Conservation (phyloP, 2,113 vertebrate genomes). For the Lepus timidus region DNA sequence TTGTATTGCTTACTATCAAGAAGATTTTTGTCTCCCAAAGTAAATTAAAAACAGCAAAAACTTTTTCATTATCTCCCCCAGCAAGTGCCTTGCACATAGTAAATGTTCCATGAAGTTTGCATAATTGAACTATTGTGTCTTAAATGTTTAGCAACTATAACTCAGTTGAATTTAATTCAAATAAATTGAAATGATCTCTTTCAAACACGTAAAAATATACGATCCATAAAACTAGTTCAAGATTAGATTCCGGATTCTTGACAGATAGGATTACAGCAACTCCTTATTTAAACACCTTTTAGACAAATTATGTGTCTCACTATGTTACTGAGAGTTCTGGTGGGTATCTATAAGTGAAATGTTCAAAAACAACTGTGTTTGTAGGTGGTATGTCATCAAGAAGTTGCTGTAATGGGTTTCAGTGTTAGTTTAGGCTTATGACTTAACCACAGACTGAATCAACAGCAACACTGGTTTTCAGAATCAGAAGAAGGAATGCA, state of each 20-base stretch:
- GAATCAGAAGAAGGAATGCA: neutral
- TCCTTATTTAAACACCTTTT: constrained; percentile 62
- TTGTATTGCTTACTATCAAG: neutral
- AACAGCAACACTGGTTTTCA: neutral
- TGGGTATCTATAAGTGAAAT: neutral
- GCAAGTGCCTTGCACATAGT: neutral
- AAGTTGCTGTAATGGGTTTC: neutral
- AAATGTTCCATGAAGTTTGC: neutral
- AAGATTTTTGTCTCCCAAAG: neutral
- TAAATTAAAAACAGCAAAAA: neutral
- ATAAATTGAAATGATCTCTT: neutral
- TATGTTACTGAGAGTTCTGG: constrained; percentile 18
- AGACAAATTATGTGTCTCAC: constrained; percentile 32
- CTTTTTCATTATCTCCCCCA: neutral
- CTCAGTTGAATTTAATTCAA: constrained; percentile 1
- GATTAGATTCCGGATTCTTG: constrained; percentile 50
- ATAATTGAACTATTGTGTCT: neutral
- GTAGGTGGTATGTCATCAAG: neutral
- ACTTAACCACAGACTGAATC: constrained; percentile 17
- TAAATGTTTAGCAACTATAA: neutral
- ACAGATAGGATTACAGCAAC: constrained; percentile 70
- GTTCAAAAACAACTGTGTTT: neutral
- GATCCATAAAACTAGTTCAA: constrained; percentile 63
- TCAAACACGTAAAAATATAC: neutral
- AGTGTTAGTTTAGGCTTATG: neutral